Percentiles rank a stretch among this genome's conserved stretches.
These are phyloP conservation scores for Papilio elwesi DNA, from an alignment of 2,888 invertebrate species.

Conservation along the genomic window DNA sequence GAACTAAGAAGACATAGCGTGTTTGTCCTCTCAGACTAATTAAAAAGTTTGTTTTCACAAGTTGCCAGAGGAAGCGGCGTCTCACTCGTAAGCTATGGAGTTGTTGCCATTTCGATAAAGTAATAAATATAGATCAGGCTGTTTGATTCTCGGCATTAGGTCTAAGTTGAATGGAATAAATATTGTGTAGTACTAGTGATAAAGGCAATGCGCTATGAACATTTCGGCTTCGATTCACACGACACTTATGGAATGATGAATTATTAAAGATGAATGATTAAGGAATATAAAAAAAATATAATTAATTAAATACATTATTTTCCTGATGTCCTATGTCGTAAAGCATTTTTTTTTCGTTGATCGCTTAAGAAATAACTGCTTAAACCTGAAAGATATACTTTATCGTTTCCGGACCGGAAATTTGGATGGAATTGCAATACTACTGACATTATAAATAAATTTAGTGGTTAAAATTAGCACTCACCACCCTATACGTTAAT, in stretches of 20 bases:
- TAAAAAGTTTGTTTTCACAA: conserved; percentile 81
- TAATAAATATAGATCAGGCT: conserved; percentile 58
- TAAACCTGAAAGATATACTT: no score
- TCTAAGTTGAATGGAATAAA: conserved; percentile 43
- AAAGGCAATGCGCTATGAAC: conserved; percentile 67
- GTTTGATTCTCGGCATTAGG: conserved; percentile 31
- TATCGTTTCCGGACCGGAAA: conserved; percentile 47
- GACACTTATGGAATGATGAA: no score
- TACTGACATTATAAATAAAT: no score
- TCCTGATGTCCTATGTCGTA: no score
- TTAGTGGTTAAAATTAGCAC: no score
- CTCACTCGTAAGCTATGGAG: conserved; percentile 57
- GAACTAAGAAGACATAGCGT: conserved; percentile 76
- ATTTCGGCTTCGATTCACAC: conserved; percentile 74
- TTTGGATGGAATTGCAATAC: no score
- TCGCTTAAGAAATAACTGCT: no score
- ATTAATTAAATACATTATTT: no score
- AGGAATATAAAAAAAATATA: no score
- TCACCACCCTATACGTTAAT: no score
- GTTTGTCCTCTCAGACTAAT: conserved; percentile 83
- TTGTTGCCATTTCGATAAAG: conserved; percentile 66
- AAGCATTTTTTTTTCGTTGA: no score
- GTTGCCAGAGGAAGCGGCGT: conserved; percentile 69
- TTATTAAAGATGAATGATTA: no score
- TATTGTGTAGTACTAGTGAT: conserved; percentile 60